Conservation (phyloP, 2,797 vertebrate species). For the Tenualosa thibaudeaui region DNA sequence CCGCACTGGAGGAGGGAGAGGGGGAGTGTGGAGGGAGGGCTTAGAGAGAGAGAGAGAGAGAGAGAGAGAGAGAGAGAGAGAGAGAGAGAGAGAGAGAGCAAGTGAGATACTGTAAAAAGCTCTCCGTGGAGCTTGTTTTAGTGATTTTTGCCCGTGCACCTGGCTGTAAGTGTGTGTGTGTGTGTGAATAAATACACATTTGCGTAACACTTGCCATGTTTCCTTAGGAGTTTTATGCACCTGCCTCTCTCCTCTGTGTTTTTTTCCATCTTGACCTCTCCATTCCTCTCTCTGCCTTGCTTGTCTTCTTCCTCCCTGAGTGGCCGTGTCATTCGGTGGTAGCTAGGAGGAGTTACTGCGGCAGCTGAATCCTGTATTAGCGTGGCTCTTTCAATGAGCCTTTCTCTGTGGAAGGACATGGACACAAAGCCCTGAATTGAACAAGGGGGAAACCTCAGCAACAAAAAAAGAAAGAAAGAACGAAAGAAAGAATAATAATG, state of each 20-base stretch:
- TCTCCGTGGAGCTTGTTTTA: slow-evolving; percentile 35
- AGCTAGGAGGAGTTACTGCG: background rate
- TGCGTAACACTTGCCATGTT: background rate
- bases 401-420: slow-evolving; percentile 11
- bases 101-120: slow-evolving; percentile 40
- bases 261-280: background rate
- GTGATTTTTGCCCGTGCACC: background rate
- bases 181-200: background rate
- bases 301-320: background rate
- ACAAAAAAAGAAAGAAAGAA: background rate
- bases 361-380: slow-evolving; percentile 1
- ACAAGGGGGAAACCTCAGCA: background rate
- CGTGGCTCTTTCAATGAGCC: background rate
- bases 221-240: background rate
- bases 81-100: slow-evolving; percentile 32
- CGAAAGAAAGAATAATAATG: background rate
- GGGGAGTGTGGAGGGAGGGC: slow-evolving; percentile 47
- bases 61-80: background rate
- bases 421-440: background rate
- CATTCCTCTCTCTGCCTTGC: background rate
- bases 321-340: background rate
- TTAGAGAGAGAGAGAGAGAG: background rate
- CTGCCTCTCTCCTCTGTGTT: background rate
- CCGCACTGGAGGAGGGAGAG: background rate
- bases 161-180: background rate